Evolutionary conservation across 2,113 vertebrate genomes (phyloP).

Genomic region (Salminus brasiliensis): DNA sequence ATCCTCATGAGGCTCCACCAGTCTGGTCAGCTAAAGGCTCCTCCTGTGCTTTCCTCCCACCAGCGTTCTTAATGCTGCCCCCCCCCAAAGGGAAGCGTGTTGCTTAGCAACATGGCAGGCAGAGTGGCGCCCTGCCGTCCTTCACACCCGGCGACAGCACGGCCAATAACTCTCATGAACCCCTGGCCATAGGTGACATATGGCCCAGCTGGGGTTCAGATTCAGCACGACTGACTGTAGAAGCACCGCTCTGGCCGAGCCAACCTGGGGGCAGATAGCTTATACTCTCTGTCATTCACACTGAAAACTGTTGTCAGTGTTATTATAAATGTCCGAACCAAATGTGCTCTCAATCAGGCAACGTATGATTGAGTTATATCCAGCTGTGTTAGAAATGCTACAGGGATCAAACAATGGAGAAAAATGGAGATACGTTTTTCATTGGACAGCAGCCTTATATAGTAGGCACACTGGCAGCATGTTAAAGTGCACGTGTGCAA

Average conservation of each 20-base stretch:
- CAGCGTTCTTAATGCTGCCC: background rate
- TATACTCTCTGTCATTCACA: background rate
- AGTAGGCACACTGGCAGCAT: background rate
- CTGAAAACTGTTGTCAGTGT: background rate
- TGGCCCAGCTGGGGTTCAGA: slow-evolving; percentile 28
- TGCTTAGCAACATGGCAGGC: background rate
- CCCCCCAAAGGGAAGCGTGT: background rate
- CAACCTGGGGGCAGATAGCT: background rate
- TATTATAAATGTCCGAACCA: too few relatives aligned
- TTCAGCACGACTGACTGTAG: background rate
- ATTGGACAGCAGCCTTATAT: too few relatives aligned
- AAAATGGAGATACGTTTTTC: too few relatives aligned
- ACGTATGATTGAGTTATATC: too few relatives aligned
- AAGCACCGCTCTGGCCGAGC: background rate
- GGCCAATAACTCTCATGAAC: background rate
- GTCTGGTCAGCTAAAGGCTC: background rate
- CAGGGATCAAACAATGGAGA: too few relatives aligned
- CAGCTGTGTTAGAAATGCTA: too few relatives aligned
- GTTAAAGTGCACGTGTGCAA: background rate
- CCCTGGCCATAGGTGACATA: slow-evolving; percentile 13
- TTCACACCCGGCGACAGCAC: background rate
- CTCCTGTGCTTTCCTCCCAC: background rate
- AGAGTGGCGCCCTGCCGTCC: background rate
- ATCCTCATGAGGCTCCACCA: too few relatives aligned
- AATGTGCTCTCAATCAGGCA: too few relatives aligned